Evolutionary conservation across 2,888 invertebrate species (phyloP).

Genomic region (Onchidella celtica): DNA sequence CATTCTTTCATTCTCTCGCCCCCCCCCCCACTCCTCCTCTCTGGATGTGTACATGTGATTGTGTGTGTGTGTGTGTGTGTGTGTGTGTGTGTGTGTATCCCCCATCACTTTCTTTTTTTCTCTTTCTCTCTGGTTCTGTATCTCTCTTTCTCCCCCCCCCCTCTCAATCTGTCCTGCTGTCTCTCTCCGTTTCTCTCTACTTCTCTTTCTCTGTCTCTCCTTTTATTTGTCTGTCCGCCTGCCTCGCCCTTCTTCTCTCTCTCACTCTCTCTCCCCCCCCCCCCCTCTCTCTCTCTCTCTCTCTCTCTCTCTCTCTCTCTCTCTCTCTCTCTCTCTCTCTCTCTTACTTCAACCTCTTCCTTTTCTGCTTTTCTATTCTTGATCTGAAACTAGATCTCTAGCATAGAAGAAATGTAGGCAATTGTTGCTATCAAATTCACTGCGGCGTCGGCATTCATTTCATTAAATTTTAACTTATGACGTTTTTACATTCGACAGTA

Average conservation of each 20-base stretch:
- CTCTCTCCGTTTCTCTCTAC: background rate
- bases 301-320: slow-evolving; percentile 4
- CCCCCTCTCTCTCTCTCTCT: slow-evolving; percentile 3
- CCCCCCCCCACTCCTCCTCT: background rate
- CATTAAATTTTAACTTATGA: too few relatives aligned
- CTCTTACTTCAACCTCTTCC: too few relatives aligned
- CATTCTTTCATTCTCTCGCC: background rate
- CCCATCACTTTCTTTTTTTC: too few relatives aligned
- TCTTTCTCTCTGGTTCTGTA: background rate
- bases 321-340: background rate
- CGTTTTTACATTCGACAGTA: too few relatives aligned
- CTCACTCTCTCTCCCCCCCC: background rate
- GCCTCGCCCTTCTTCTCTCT: background rate
- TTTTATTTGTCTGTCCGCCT: background rate
- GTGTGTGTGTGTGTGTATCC: too few relatives aligned
- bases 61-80: too few relatives aligned
- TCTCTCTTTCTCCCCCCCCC: background rate
- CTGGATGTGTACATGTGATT: background rate
- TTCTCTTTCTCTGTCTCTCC: background rate
- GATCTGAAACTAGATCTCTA: too few relatives aligned
- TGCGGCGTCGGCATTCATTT: too few relatives aligned
- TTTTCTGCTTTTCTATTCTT: too few relatives aligned
- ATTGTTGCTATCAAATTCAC: too few relatives aligned
- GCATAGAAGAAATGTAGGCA: too few relatives aligned
- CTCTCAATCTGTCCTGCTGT: background rate